These are phyloP conservation scores for Oreochromis spilurus DNA, from an alignment of 2,113 vertebrate genomes.

Conservation along the genomic window DNA sequence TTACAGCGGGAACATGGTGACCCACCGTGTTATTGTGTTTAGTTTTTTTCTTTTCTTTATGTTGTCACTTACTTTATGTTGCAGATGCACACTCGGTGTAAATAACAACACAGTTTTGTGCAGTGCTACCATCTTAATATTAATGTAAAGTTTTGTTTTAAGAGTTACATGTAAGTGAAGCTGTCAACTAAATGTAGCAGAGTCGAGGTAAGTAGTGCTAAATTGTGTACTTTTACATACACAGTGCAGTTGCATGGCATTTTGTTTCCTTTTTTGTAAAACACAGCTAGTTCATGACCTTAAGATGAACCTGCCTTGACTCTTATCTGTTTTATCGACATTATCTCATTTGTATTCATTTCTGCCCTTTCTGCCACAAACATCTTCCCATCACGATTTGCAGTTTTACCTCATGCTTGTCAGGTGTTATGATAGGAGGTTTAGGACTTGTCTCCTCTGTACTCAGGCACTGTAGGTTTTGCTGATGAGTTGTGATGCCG, in stretches of 20 bases:
- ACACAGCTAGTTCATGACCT: neutral
- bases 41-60: neutral
- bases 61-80: neutral
- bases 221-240: neutral
- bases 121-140: neutral
- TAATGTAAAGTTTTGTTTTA: neutral
- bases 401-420: neutral
- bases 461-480: neutral
- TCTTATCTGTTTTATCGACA: neutral
- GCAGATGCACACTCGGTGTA: neutral
- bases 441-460: neutral
- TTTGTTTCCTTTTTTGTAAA: neutral
- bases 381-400: neutral
- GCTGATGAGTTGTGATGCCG: neutral
- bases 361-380: neutral
- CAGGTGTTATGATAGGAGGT: neutral
- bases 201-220: neutral
- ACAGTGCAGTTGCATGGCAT: neutral
- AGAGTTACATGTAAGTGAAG: neutral
- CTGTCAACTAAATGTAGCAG: neutral
- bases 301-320: neutral
- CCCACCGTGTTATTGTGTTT: neutral
- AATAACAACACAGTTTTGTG: neutral
- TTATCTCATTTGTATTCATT: neutral
- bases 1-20: neutral